Evolutionary conservation across 2,797 vertebrate species (phyloP), one percentile per base, ranked within the genome.

Genomic region (Protonibea diacanthus): DNA sequence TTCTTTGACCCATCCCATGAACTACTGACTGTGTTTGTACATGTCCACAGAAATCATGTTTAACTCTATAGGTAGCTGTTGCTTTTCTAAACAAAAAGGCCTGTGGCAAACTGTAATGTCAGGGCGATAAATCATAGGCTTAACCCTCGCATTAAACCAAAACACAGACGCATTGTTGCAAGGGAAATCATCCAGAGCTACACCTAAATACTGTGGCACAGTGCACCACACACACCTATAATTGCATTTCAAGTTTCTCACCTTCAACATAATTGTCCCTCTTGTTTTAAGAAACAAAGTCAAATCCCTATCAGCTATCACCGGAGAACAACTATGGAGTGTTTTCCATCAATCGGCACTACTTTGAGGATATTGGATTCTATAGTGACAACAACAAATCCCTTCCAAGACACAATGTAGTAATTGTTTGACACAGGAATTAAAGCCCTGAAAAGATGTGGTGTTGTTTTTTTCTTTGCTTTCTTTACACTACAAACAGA

Each of bases 371-470:
- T 63, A 55, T 40, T 53, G 25, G 47, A 71, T 45, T 80, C 49
- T 27, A 53, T 44, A 71, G 52, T 79, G 69, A 11, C 60, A 53
- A 74, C 59, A 74, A 77, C 57, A 74, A 90, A 88, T 74, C 55
- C 55, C 60, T 81, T 82, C 61, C 56, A 55, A 49, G 59, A 75
- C 75, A 91, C 88, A 92, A 88, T 87, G 80, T 60, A 48, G 52
- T 74, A 67, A 87, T 92, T 91, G 91, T 89, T 85, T 78, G 52
- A 25, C 33, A 47, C 49, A 81, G 49, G 80, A 92, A 88, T 88
- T 74, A 89, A 76, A 82, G 40, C 48, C 48, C 29, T 69, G 27
- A 8, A 83, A 74, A 55, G 79, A 80, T 64, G 20, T 74, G 44
- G 79, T 25, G 29, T 73, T 48, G 8, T 65, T 29, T 83, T 38